phyloP scores from a whole-genome alignment of 92 coral and sea anemone species.

The Epizoanthus stellaris region DNA sequence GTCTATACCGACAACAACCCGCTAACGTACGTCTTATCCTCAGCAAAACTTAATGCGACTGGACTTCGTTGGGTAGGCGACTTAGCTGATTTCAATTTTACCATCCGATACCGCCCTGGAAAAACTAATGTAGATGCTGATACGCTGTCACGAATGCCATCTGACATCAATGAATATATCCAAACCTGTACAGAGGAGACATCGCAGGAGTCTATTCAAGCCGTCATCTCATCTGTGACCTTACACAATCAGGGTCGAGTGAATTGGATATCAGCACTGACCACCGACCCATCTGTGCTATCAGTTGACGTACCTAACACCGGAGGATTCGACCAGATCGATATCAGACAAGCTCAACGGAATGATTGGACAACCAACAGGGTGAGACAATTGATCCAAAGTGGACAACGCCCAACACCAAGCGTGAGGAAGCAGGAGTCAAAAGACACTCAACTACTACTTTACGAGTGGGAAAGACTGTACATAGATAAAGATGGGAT shows the following conservation, averaged over 20 bases:
- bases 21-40: constrained; percentile 35
- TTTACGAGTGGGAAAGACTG: no score
- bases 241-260: constrained; percentile 34
- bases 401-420: no score
- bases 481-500: no score
- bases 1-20: constrained; percentile 55
- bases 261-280: constrained; percentile 33
- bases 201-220: constrained; percentile 10
- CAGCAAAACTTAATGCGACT: constrained; percentile 41
- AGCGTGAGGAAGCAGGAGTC: no score
- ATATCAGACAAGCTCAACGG: no score
- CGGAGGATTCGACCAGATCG: no score
- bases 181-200: constrained; percentile 32
- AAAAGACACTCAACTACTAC: no score
- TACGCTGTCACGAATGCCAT: constrained; percentile 41
- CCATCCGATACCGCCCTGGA: constrained; percentile 46
- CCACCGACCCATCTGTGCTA: neutral
- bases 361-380: no score
- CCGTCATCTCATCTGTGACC: constrained; percentile 1
- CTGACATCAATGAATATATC: constrained; percentile 23
- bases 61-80: constrained; percentile 56
- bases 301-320: no score
- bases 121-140: constrained; percentile 55
- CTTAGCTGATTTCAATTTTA: constrained; percentile 59
- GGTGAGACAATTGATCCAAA: no score